Evolutionary conservation across 2,888 invertebrate species (phyloP).

Genomic region (Drosophila neotestacea): DNA sequence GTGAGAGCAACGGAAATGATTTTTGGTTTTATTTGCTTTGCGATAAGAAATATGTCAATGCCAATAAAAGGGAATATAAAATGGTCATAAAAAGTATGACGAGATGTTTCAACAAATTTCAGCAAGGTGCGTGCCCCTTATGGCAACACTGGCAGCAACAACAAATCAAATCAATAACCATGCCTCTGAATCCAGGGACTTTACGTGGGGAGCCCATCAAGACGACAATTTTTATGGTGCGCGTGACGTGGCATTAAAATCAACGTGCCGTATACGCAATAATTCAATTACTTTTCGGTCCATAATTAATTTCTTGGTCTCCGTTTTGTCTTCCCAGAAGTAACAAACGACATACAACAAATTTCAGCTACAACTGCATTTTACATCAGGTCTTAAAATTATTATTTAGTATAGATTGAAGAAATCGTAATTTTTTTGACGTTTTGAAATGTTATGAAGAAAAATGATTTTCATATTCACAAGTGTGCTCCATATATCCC

Average conservation of each 20-base stretch:
- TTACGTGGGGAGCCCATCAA: slow-evolving; percentile 15
- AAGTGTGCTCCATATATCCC: no score
- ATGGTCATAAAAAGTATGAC: slow-evolving; percentile 63
- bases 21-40: slow-evolving; percentile 61
- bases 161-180: slow-evolving; percentile 68
- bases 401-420: neutral
- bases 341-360: neutral
- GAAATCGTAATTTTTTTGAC: neutral
- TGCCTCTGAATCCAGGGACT: slow-evolving; percentile 12
- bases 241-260: slow-evolving; percentile 61
- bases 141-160: neutral
- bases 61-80: slow-evolving; percentile 68
- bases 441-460: neutral
- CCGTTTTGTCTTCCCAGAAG: neutral
- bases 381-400: neutral
- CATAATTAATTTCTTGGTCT: slow-evolving; percentile 58
- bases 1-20: slow-evolving; percentile 54
- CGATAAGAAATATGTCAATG: slow-evolving; percentile 70
- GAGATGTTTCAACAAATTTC: slow-evolving; percentile 48
- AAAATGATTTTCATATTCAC: no score
- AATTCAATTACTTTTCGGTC: slow-evolving; percentile 59
- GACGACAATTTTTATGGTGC: slow-evolving; percentile 54
- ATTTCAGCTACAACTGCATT: neutral
- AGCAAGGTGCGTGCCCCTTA: slow-evolving; percentile 51
- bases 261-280: slow-evolving; percentile 64